Conservation (phyloP, 2,113 vertebrate genomes). For the Zingel zingel region DNA sequence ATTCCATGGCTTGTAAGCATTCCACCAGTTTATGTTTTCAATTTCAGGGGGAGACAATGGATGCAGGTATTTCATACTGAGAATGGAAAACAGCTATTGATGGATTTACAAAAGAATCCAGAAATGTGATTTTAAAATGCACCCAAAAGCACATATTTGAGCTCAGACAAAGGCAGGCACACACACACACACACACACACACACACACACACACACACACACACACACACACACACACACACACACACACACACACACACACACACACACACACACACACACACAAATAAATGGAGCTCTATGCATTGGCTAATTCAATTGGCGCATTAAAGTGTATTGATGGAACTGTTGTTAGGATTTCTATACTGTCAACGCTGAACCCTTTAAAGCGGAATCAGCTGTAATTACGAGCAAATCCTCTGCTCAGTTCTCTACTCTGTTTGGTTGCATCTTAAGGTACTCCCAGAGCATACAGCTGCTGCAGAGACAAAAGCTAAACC, state of each 20-base stretch:
- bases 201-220: not conserved
- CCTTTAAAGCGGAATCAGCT: constrained; percentile 15
- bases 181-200: not conserved
- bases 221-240: not conserved
- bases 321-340: constrained; percentile 3
- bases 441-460: not conserved
- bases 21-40: constrained; percentile 64
- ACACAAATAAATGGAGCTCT: not conserved
- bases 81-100: constrained; percentile 49
- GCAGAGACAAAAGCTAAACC: not conserved
- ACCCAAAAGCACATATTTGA: constrained; percentile 19
- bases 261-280: not conserved
- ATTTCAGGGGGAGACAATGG: constrained; percentile 55
- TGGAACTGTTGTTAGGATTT: constrained; percentile 26
- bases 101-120: constrained; percentile 47
- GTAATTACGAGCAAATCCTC: constrained; percentile 40
- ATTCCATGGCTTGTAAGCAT: constrained; percentile 55
- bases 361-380: constrained; percentile 5
- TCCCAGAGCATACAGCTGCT: not conserved
- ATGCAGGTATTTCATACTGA: constrained; percentile 29
- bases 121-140: constrained; percentile 50
- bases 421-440: not conserved
- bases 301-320: constrained; percentile 15
- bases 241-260: not conserved
- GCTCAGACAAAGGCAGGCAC: not conserved